Evolutionary conservation across 2,888 invertebrate genomes (phyloP), one percentile per base, ranked within the genome.

Genomic region (Zonitis immaculata): DNA sequence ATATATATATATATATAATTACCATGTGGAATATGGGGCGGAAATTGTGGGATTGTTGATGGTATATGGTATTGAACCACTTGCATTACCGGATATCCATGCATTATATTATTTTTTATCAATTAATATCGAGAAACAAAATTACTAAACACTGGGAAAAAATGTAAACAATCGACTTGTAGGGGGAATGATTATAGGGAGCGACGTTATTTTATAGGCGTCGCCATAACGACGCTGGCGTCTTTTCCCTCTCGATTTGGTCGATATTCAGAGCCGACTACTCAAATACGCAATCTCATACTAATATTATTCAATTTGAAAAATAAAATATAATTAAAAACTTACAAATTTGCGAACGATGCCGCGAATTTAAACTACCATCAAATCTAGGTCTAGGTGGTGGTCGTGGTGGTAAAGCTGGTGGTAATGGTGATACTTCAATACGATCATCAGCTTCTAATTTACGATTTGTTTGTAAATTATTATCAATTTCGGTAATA

Each of bases 11-110:
- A 22, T 4, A 22, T 22, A 22, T 3, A 9, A 60, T 51, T 60
- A 68, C 71, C 69, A 62, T 68, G 69, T 42, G 70, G 67, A 44
- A 71, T 57, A 51, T 69, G 66, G 60, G 72, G 73, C 14, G 74
- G 72, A 53, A 73, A 66, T 22, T 73, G 70, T 60, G 69, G 73
- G 55, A 73, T 63, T 9, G 71, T 30, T 76, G 77, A 78, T 63
- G 82, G 81, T 64, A 83, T 80, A 71, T 83, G 81, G 70, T 84
- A 84, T 65, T 84, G 83, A 51, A 84, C 77, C 59, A 84, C 81
- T 78, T 84, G 84, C 83, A 84, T 84, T 57, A 83, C 82, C 49
- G 83, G 83, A 76, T 82, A 82, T 51, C 82, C 82, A 66, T 83
- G 82, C 83, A 83, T 83, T 63, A 68, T 64, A 3, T 1, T 3